phyloP scores from a whole-genome alignment of 2,888 invertebrate genomes.

The Pollenia angustigena region DNA sequence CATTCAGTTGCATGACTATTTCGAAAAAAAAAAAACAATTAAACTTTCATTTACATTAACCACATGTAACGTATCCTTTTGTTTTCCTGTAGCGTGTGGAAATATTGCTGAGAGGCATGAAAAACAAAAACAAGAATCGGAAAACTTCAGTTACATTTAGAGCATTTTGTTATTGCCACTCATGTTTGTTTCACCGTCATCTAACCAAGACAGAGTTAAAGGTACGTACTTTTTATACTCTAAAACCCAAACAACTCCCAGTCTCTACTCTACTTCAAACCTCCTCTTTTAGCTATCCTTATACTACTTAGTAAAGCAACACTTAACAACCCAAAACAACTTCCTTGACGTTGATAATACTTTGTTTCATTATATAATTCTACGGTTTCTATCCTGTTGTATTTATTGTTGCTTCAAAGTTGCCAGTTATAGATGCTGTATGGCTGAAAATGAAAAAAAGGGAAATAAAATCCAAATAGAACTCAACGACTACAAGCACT shows the following conservation, averaged over 20 bases:
- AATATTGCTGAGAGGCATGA: constrained; percentile 8
- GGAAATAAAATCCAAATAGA: constrained; percentile 30
- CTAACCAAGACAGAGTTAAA: constrained; percentile 44
- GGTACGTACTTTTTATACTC: constrained; percentile 41
- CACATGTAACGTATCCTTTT: background rate
- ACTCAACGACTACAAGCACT: constrained; percentile 68
- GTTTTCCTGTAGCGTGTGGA: background rate
- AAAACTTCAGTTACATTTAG: constrained; percentile 39
- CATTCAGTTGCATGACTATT: no score
- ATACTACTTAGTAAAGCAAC: constrained; percentile 68
- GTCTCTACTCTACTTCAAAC: constrained; percentile 20
- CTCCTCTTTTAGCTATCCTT: constrained; percentile 46
- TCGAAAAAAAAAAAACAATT: no score
- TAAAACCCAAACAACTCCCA: background rate
- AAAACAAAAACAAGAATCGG: constrained; percentile 37
- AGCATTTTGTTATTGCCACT: constrained; percentile 71
- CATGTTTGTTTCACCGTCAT: constrained; percentile 60
- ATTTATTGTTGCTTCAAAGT: constrained; percentile 64
- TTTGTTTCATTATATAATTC: constrained; percentile 73
- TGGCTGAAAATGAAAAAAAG: constrained; percentile 23
- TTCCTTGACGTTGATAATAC: constrained; percentile 73
- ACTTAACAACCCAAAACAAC: constrained; percentile 73
- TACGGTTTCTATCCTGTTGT: constrained; percentile 51
- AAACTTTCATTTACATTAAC: no score
- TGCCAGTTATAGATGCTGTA: constrained; percentile 56